Evolutionary conservation across 2,888 invertebrate genomes (phyloP).

Genomic region (Lasius fuliginosus): DNA sequence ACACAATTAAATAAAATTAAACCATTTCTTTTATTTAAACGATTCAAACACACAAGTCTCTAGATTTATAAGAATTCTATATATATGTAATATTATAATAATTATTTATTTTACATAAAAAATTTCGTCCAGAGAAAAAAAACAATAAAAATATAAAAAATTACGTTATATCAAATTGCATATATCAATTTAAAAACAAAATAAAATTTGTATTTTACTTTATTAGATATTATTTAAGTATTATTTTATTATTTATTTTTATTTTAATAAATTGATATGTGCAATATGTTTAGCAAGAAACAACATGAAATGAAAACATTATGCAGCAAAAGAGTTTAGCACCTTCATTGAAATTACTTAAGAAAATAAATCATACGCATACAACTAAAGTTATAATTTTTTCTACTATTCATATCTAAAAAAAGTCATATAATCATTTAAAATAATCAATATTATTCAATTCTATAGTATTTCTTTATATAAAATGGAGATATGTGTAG

Average conservation of each 20-base stretch:
- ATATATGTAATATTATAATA: neutral
- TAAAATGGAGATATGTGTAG: neutral
- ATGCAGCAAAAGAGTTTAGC: neutral
- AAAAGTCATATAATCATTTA: neutral
- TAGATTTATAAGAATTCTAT: neutral
- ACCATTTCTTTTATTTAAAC: neutral
- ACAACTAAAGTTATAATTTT: neutral
- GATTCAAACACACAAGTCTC: neutral
- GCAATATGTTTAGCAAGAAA: neutral
- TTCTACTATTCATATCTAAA: neutral
- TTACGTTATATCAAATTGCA: neutral
- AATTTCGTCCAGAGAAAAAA: neutral
- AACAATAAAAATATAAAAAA: neutral
- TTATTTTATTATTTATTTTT: neutral
- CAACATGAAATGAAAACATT: neutral
- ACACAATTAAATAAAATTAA: neutral
- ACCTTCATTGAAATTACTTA: neutral
- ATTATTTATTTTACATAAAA: constrained; percentile 11
- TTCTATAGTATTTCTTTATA: neutral
- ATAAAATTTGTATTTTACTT: neutral
- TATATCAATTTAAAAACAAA: neutral
- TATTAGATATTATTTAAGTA: neutral
- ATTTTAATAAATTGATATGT: neutral
- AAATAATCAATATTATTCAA: neutral
- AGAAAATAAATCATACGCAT: neutral